Conservation (phyloP, 2,888 invertebrate genomes). For the Chrysodeixis includens region DNA sequence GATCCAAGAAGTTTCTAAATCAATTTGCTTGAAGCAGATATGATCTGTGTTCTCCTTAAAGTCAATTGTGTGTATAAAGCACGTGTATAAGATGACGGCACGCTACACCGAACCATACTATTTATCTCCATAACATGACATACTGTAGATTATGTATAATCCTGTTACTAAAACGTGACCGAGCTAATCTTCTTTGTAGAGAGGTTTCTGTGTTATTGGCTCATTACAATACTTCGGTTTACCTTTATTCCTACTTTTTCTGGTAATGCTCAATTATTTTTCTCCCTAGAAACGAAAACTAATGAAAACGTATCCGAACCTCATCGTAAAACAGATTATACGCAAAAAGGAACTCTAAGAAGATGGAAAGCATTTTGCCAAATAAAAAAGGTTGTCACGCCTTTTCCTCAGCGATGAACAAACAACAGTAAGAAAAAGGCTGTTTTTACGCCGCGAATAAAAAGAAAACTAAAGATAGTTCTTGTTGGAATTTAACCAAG, state of each 20-base stretch:
- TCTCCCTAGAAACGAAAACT: background rate
- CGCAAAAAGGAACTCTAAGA: background rate
- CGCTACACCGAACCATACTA: constrained; percentile 34
- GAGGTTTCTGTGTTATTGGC: constrained; percentile 63
- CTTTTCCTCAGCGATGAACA: background rate
- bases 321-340: constrained; percentile 4
- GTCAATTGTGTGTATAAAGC: constrained; percentile 7
- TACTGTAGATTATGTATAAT: constrained; percentile 63
- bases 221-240: constrained; percentile 47
- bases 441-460: background rate
- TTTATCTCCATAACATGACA: constrained; percentile 59
- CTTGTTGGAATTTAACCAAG: background rate
- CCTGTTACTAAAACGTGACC: constrained; percentile 70
- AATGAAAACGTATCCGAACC: background rate
- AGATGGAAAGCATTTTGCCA: constrained; percentile 1
- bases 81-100: constrained; percentile 26
- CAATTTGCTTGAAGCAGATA: background rate
- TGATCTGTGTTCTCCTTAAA: background rate
- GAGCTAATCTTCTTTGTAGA: constrained; percentile 62
- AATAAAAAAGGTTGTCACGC: constrained; percentile 1
- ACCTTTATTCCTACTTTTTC: constrained; percentile 29
- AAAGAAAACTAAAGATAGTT: background rate
- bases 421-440: background rate
- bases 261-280: background rate
- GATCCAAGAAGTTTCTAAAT: background rate